Base-by-base conservation (phyloP, 2,797 vertebrate genomes). In the Bufotes viridis region DNA sequence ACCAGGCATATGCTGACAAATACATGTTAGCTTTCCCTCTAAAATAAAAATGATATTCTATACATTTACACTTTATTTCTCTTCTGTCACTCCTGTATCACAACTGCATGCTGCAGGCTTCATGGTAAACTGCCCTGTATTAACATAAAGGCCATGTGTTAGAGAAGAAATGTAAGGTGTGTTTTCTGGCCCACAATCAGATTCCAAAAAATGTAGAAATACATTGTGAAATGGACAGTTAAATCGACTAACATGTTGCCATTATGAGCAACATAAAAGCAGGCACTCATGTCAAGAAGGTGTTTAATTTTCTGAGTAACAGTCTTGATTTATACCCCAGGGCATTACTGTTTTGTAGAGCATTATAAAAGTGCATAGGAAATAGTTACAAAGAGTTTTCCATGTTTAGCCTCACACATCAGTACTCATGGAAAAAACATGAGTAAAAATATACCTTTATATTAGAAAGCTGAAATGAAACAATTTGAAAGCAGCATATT, bases 291-390 rank as follows among this genome's bases (percentile, higher is more conserved):
- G 51, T 67, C 13, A 60, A 82, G 63, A 82, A 57, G 65, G 81
- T 70, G 63, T 82, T 82, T 70, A 18, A 82, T 70, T 57, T 82
- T 69, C 17, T 81, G 12, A 55, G 8, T 2, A 24, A 24, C 69
- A 49, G 34, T 53, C 61, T 24, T 17, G 7, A 82, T 17, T 72
- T 18, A 17, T 51, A 53, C 17, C n/a, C 13, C 65, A 69, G 15
- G 51, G 5, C 24, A 70, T 1, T 17, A 34, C 49, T 55, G 12
- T 20, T 70, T 29, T 29, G 51, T 22, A 70, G 57, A 12, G 20
- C 8, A 55, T 42, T 60, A 65, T n/a, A 1, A 72, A 72, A 17
- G 1, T 3, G 20, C 51, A 18, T 49, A 51, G 2, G 42, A 26
- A 51, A 12, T 51, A 12, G 34, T 13, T 75, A 75, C 15, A 61